Base-by-base conservation (phyloP, 2,888 invertebrate species). In the Drosophila niveifrons region DNA sequence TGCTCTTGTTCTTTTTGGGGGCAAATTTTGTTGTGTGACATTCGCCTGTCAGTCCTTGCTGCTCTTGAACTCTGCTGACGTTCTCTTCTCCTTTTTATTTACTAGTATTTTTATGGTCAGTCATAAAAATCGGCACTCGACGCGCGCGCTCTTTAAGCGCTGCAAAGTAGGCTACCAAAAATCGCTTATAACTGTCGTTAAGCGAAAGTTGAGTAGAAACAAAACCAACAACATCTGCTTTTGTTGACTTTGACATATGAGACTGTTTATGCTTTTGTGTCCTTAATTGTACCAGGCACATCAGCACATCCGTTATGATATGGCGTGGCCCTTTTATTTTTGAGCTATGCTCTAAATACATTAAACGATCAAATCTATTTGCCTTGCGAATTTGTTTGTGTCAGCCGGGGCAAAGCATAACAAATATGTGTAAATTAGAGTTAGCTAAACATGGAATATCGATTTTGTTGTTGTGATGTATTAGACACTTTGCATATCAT, bases 241-340 rank as follows among this genome's bases (percentile, higher is more conserved):
- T 65, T 69, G 72, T 78, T 82, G 72, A 85, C 72, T 84, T 80
- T 84, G 85, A 82, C 75, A 84, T 77, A 75, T 63, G 80, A 82
- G 80, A 85, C 68, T 72, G 75, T 65, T 77, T 64, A 46, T 65
- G 61, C 41, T 53, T 50, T 31, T 39, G 31, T 53, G 53, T 46
- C 70, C 52, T 71, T 74, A 74, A 75, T 71, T 74, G 75, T 56
- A 18, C 55, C 55, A 17, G 55, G 28, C 66, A 46, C 56, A 65
- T 43, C 55, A 55, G 39, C 34, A 51, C 41, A 59, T 68, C 63
- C 64, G 41, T 31, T 36, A 29, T 28, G 51, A 56, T 50, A 61
- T 58, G 46, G 46, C 51, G 59, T 50, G 44, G 51, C 59, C 52
- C 52, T 62, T 13, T 7, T 48, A 39, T 39, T 8, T 39, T 6